Percentiles rank a stretch among this genome's conserved stretches.
These are phyloP conservation scores for Cromileptes altivelis DNA, from an alignment of 2,113 vertebrate species.

Conservation along the genomic window DNA sequence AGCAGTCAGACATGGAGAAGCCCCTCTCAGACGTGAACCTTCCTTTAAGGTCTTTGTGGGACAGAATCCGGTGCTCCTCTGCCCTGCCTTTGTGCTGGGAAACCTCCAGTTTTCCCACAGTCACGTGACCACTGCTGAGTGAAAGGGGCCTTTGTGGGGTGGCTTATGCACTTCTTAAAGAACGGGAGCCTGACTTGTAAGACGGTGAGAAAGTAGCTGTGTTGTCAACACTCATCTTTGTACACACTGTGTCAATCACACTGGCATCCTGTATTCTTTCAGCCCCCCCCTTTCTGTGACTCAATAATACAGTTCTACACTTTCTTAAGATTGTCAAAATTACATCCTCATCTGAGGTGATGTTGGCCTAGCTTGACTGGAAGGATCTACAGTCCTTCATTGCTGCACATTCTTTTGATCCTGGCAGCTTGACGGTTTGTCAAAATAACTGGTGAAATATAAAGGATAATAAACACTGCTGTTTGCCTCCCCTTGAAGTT, in stretches of 20 bases:
- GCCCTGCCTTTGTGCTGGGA: constrained; percentile 43
- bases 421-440: constrained; percentile 20
- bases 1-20: constrained; percentile 22
- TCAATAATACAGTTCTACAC: background rate
- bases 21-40: constrained; percentile 14
- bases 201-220: constrained; percentile 58
- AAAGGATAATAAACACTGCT: constrained; percentile 33
- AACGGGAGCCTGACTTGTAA: constrained; percentile 64
- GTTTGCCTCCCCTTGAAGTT: constrained; percentile 40
- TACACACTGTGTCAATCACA: constrained; percentile 35
- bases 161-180: constrained; percentile 59
- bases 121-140: constrained; percentile 69
- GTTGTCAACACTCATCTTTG: constrained; percentile 42
- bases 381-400: constrained; percentile 6
- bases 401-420: constrained; percentile 27
- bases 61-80: constrained; percentile 34
- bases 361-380: background rate
- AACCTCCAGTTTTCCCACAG: constrained; percentile 75
- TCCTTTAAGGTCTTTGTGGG: constrained; percentile 44
- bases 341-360: constrained; percentile 6
- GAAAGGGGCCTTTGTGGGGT: constrained; percentile 77
- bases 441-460: constrained; percentile 17
- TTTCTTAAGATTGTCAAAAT: constrained; percentile 11
- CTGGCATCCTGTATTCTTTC: background rate
- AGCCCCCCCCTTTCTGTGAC: background rate